These are phyloP conservation scores for Pseudobourletiella spinata DNA, from an alignment of 1,140 invertebrate species.

Conservation along the genomic window DNA sequence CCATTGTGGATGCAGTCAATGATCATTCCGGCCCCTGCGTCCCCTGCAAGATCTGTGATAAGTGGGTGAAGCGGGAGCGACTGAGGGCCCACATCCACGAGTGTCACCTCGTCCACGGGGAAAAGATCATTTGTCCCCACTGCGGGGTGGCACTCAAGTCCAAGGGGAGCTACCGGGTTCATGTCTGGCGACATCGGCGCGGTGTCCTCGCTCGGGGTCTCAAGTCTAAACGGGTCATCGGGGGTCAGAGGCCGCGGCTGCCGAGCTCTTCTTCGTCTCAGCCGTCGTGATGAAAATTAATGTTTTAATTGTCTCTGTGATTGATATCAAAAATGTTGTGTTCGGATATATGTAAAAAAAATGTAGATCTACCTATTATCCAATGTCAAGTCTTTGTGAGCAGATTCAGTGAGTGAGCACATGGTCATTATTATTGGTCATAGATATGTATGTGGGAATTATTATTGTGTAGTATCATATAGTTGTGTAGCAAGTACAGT, in stretches of 20 bases:
- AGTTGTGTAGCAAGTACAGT: too few species aligned
- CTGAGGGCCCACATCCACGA: slow-evolving; percentile 35
- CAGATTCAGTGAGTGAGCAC: too few species aligned
- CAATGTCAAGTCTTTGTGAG: too few species aligned
- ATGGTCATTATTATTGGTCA: too few species aligned
- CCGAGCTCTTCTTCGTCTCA: too few species aligned
- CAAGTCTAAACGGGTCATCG: not conserved
- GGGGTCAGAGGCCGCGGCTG: not conserved
- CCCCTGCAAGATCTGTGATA: slow-evolving; percentile 33
- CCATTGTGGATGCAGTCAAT: slow-evolving; percentile 30
- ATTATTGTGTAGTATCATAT: too few species aligned
- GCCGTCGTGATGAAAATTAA: too few species aligned
- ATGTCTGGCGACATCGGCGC: slow-evolving; percentile 4
- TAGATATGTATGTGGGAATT: too few species aligned
- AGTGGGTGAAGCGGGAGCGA: slow-evolving; percentile 34
- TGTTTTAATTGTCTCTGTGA: too few species aligned
- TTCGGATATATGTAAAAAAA: too few species aligned
- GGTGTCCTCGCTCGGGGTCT: not conserved
- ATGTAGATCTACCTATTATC: too few species aligned
- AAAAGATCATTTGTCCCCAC: slow-evolving; percentile 33
- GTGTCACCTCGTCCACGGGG: slow-evolving; percentile 25
- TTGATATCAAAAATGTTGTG: too few species aligned
- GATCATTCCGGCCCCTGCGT: slow-evolving; percentile 6
- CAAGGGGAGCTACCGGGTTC: slow-evolving; percentile 27
- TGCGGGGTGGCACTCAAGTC: slow-evolving; percentile 33